Evolutionary conservation across 2,888 invertebrate genomes (phyloP).

Genomic region (Acrobasis repandana): DNA sequence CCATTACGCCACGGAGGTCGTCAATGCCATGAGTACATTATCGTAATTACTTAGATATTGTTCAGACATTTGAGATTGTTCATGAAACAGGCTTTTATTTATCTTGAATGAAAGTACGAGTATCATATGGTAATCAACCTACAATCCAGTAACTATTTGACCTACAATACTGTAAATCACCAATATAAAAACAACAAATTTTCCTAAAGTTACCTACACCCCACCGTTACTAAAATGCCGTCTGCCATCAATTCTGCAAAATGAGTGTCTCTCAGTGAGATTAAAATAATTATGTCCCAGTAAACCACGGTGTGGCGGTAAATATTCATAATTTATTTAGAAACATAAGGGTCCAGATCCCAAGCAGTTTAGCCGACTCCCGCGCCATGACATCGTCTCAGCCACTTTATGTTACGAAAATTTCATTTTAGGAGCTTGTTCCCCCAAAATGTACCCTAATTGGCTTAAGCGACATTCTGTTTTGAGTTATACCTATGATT

Average conservation of each 20-base stretch:
- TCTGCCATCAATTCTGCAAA: slow-evolving; percentile 66
- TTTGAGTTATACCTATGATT: slow-evolving; percentile 43
- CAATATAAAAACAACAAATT: not conserved
- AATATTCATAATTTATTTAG: slow-evolving; percentile 79
- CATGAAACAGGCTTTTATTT: no score
- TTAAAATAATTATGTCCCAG: slow-evolving; percentile 75
- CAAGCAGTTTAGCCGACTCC: slow-evolving; percentile 54
- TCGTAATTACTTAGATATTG: no score
- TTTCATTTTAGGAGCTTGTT: slow-evolving; percentile 67
- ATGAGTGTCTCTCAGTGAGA: slow-evolving; percentile 67
- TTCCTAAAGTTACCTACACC: not conserved
- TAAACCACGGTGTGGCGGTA: slow-evolving; percentile 71
- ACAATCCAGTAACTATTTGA: no score
- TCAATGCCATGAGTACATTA: no score
- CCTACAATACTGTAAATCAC: not conserved
- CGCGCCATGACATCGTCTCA: slow-evolving; percentile 60
- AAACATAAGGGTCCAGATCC: slow-evolving; percentile 66
- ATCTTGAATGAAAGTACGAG: no score
- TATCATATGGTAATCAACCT: no score
- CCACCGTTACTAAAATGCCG: slow-evolving; percentile 41
- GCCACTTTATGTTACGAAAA: slow-evolving; percentile 69
- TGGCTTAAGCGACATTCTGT: slow-evolving; percentile 50
- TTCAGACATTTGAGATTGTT: no score
- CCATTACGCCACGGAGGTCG: no score
- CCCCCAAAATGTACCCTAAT: slow-evolving; percentile 61